Evolutionary conservation across 2,888 invertebrate species (phyloP).

Genomic region (Mamestra brassicae): DNA sequence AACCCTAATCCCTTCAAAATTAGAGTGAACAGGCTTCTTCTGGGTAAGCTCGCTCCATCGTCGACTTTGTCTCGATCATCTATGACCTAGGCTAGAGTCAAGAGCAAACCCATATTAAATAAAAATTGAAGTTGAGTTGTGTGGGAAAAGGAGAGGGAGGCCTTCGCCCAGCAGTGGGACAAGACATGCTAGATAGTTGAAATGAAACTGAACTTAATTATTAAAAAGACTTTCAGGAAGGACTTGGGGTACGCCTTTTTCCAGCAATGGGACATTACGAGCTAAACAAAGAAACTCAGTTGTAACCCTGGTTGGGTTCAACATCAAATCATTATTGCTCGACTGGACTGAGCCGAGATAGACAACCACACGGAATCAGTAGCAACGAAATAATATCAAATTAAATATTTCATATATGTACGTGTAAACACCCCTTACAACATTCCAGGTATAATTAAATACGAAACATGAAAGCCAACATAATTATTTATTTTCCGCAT

Average conservation of each 20-base stretch:
- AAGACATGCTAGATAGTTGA: no score
- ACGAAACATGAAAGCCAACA: constrained; percentile 28
- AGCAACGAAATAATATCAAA: not conserved
- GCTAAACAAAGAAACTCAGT: not conserved
- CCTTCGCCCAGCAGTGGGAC: no score
- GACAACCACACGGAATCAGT: not conserved
- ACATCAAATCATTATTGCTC: not conserved
- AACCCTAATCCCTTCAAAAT: no score
- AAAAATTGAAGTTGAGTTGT: no score
- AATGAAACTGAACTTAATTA: not conserved
- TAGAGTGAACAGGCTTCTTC: no score
- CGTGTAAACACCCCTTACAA: not conserved
- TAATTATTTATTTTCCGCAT: constrained; percentile 48
- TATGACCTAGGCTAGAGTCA: no score
- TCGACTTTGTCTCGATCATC: no score
- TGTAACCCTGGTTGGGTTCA: not conserved
- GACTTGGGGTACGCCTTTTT: not conserved
- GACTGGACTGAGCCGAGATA: no score
- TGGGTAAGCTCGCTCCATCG: no score
- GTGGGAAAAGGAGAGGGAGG: no score
- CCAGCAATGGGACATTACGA: not conserved
- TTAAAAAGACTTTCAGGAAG: not conserved
- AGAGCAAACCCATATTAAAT: no score
- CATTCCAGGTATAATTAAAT: constrained; percentile 46
- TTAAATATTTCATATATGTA: no score